Conservation (phyloP, 1,140 invertebrate species). For the Bombyx mandarina region DNA sequence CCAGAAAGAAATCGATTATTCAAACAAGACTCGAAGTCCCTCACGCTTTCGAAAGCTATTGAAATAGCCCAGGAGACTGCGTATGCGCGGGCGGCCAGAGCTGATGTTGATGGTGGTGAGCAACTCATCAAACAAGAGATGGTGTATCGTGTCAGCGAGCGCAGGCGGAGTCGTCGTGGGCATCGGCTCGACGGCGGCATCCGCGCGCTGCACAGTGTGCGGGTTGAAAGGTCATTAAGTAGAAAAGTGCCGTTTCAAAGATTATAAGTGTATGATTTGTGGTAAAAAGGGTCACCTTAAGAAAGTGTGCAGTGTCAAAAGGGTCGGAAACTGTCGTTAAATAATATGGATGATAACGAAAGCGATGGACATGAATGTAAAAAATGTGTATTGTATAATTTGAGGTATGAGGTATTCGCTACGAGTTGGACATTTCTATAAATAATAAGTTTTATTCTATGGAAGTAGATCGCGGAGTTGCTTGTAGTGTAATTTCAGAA, state of each 20-base stretch:
- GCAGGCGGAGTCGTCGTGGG: not conserved
- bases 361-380: too few relatives aligned
- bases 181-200: not conserved
- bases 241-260: not conserved
- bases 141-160: not conserved
- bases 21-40: not conserved
- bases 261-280: not conserved
- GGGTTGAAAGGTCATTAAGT: not conserved
- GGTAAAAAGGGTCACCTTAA: not conserved
- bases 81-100: not conserved
- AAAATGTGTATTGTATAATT: too few relatives aligned
- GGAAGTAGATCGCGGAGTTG: slow-evolving; percentile 22
- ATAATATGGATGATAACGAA: too few relatives aligned
- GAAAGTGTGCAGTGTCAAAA: not conserved
- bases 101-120: not conserved
- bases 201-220: not conserved
- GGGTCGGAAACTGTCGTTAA: too few relatives aligned
- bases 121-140: not conserved
- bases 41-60: not conserved
- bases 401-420: too few relatives aligned
- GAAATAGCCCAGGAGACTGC: slow-evolving; percentile 2
- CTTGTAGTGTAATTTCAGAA: slow-evolving; percentile 18
- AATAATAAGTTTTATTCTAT: slow-evolving; percentile 3
- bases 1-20: not conserved
- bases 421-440: too few relatives aligned